Conservation (phyloP, 2,888 invertebrate species). For the Amiota minor region DNA sequence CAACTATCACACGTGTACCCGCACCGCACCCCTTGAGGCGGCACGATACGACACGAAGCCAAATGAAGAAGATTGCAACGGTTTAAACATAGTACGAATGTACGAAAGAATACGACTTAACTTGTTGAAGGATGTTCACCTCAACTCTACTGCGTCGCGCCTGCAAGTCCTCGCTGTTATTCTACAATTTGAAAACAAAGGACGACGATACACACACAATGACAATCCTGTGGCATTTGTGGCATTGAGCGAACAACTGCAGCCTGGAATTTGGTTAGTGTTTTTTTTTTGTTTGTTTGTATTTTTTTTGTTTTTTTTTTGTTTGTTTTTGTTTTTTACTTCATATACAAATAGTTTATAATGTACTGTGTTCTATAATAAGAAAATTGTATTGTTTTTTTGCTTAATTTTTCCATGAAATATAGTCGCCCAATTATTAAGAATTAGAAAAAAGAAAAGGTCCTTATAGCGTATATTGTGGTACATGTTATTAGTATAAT, state of each 20-base stretch:
- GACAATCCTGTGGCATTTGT: too few species aligned
- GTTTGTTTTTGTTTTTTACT: too few species aligned
- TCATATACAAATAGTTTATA: not conserved
- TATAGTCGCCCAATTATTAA: not conserved
- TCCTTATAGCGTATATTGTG: not conserved
- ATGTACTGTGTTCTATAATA: not conserved
- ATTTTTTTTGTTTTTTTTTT: not conserved
- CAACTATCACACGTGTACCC: slow-evolving; percentile 65
- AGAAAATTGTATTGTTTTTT: slow-evolving; percentile 3
- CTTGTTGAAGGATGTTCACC: not conserved
- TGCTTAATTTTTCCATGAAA: not conserved
- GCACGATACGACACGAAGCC: slow-evolving; percentile 24
- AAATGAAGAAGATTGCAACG: slow-evolving; percentile 51
- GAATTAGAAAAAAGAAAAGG: not conserved
- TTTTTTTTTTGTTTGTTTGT: not conserved
- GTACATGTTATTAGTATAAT: slow-evolving; percentile 25
- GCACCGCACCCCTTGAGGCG: slow-evolving; percentile 38
- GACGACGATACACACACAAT: not conserved
- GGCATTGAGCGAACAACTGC: slow-evolving; percentile 55
- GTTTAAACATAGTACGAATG: slow-evolving; percentile 32
- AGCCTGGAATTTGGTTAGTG: slow-evolving; percentile 58
- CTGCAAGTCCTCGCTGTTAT: too few species aligned
- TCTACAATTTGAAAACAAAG: not conserved
- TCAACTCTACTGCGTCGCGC: too few species aligned
- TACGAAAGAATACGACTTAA: slow-evolving; percentile 10